Conservation (phyloP, 2,888 invertebrate genomes). For the Ennomos quercinarius region DNA sequence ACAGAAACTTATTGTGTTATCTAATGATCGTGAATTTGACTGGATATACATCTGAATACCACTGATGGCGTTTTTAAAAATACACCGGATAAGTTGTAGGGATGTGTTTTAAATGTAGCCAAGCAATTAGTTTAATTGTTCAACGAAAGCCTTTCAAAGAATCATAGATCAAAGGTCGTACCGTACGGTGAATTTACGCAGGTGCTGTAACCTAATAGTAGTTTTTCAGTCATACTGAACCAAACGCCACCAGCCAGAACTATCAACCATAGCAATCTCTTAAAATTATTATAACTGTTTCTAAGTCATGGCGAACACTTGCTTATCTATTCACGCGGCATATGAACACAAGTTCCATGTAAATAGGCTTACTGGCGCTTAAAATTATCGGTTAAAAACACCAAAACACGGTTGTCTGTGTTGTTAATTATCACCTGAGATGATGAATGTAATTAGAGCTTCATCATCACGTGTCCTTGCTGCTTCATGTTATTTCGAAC, state of each 20-base stretch:
- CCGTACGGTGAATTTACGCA: too few species aligned
- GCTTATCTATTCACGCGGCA: conserved; percentile 48
- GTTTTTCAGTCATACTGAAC: neutral
- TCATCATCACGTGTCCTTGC: conserved; percentile 67
- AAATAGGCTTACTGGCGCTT: conserved; percentile 60
- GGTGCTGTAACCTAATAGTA: too few species aligned
- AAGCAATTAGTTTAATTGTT: too few species aligned
- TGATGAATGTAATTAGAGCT: conserved; percentile 72
- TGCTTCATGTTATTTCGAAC: conserved; percentile 60
- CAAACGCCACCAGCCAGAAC: neutral
- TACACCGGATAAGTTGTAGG: too few species aligned
- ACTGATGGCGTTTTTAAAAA: too few species aligned
- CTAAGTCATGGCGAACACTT: conserved; percentile 49
- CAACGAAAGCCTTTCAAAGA: too few species aligned
- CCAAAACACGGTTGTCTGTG: conserved; percentile 55
- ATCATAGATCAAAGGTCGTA: too few species aligned
- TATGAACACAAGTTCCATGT: conserved; percentile 32
- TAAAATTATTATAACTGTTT: conserved; percentile 37
- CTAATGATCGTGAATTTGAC: too few species aligned
- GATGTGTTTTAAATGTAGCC: too few species aligned
- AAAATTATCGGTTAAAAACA: conserved; percentile 54
- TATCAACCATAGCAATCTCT: neutral
- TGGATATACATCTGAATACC: too few species aligned
- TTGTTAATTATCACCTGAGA: conserved; percentile 68
- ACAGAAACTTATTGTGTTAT: neutral